Evolutionary conservation across 2,888 invertebrate genomes (phyloP).

Genomic region (Scaptomyza caliginosa): DNA sequence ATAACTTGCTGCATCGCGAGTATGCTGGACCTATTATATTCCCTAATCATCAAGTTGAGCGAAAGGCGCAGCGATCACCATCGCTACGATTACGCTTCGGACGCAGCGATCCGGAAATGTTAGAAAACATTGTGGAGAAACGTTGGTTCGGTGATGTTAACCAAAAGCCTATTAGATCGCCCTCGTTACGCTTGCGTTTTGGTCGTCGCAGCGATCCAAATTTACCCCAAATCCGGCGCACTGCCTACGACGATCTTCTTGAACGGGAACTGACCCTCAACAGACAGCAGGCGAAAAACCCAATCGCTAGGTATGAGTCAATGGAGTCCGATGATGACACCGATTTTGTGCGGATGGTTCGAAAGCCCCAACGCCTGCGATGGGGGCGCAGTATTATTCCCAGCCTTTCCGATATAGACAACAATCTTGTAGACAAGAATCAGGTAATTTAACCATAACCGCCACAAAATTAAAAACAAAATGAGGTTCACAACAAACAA

Average conservation of each 20-base stretch:
- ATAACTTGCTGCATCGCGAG: constrained; percentile 83
- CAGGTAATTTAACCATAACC: constrained; percentile 42
- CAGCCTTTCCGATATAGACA: constrained; percentile 4
- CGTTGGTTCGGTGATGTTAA: constrained; percentile 86
- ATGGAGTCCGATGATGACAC: constrained; percentile 53
- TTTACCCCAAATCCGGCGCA: constrained; percentile 82
- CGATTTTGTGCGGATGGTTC: constrained; percentile 63
- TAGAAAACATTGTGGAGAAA: constrained; percentile 74
- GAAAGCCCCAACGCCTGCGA: constrained; percentile 78
- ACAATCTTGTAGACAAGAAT: constrained; percentile 32
- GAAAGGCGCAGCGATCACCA: constrained; percentile 91
- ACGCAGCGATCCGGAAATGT: constrained; percentile 88
- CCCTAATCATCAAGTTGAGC: constrained; percentile 88
- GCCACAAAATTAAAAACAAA: too few species aligned
- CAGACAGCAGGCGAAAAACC: constrained; percentile 40
- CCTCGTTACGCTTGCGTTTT: constrained; percentile 90
- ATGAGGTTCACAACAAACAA: too few species aligned
- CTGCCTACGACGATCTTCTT: constrained; percentile 69
- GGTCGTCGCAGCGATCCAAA: constrained; percentile 90
- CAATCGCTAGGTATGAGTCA: constrained; percentile 28
- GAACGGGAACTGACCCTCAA: constrained; percentile 70
- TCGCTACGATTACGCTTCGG: constrained; percentile 91
- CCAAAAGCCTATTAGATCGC: constrained; percentile 89
- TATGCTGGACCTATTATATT: constrained; percentile 83
- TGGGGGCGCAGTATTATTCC: constrained; percentile 73